A percentile compares a stretch with the other conserved stretches of the same genome.
Evolutionary conservation across 2,888 invertebrate genomes (phyloP).

Genomic region (Andrena minutula): DNA sequence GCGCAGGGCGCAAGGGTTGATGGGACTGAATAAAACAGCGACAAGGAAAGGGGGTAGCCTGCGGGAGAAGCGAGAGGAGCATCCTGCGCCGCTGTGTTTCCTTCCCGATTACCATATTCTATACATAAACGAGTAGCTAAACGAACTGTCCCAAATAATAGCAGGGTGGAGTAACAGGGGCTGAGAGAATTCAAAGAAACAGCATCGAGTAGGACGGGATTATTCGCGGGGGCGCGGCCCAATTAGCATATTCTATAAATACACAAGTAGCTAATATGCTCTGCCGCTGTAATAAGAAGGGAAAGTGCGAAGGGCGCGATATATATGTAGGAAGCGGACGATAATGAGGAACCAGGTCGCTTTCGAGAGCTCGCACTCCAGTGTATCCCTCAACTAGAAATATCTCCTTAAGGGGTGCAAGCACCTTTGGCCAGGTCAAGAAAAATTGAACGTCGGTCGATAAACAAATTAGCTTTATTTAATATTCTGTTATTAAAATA

Average conservation of each 20-base stretch:
- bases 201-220: background rate
- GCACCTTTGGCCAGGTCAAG: too few species aligned
- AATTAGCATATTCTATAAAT: slow-evolving; percentile 39
- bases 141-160: background rate
- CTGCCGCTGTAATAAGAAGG: background rate
- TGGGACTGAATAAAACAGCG: slow-evolving; percentile 16
- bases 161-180: background rate
- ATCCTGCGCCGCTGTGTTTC: background rate
- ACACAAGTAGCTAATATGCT: slow-evolving; percentile 4
- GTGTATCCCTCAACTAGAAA: background rate
- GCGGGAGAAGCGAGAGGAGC: background rate
- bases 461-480: too few species aligned
- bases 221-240: background rate
- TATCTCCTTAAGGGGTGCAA: too few species aligned
- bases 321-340: background rate
- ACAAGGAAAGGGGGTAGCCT: background rate
- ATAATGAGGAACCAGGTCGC: background rate
- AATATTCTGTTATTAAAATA: too few species aligned
- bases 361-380: background rate
- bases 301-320: background rate
- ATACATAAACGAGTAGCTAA: slow-evolving; percentile 36
- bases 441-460: too few species aligned
- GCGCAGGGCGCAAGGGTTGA: background rate
- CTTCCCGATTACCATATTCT: slow-evolving; percentile 31
- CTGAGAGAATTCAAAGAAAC: background rate